Evolutionary conservation across 2,888 invertebrate species (phyloP).

Genomic region (Papilio protenor): DNA sequence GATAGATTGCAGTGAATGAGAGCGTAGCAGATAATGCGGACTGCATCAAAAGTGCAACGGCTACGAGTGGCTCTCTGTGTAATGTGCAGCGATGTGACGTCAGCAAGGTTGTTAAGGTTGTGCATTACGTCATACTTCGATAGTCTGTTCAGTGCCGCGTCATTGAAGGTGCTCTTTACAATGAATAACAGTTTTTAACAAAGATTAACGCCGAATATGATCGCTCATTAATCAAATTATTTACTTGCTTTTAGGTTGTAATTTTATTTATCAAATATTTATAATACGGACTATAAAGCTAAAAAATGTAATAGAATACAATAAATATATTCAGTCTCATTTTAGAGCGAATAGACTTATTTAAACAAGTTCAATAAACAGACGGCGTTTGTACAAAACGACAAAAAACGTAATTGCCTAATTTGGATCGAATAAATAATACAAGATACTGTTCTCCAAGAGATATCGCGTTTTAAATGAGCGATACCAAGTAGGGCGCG

Average conservation of each 20-base stretch:
- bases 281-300: background rate
- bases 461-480: slow-evolving; percentile 38
- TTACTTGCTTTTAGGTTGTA: background rate
- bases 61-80: slow-evolving; percentile 21
- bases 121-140: slow-evolving; percentile 21
- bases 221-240: background rate
- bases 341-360: background rate
- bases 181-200: background rate
- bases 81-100: slow-evolving; percentile 31
- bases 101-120: slow-evolving; percentile 31
- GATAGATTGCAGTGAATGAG: slow-evolving; percentile 5
- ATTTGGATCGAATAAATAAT: slow-evolving; percentile 29
- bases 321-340: background rate
- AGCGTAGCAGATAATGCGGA: slow-evolving; percentile 17
- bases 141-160: background rate
- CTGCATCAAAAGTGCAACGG: slow-evolving; percentile 16
- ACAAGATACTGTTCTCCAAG: slow-evolving; percentile 8
- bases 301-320: background rate
- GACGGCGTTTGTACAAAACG: background rate
- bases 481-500: slow-evolving; percentile 47
- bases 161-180: background rate
- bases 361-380: slow-evolving; percentile 13
- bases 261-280: no score
- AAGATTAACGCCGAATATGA: background rate
- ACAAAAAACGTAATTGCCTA: slow-evolving; percentile 14